Evolutionary conservation across 2,888 invertebrate genomes (phyloP).

Genomic region (Cantharis rufa): DNA sequence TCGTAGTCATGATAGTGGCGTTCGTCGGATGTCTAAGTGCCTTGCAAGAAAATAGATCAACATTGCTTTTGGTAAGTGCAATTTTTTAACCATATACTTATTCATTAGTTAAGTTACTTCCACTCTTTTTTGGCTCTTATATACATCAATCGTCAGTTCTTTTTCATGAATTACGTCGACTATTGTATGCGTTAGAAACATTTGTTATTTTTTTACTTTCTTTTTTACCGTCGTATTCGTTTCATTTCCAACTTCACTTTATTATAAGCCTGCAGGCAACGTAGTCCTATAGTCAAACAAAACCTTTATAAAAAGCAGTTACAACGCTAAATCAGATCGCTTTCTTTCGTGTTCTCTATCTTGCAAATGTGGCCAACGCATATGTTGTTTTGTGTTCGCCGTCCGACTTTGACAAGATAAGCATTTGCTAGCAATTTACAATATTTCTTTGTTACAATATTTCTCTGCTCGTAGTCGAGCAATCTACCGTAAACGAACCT

Average conservation of each 20-base stretch:
- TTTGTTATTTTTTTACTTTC: slow-evolving; percentile 1
- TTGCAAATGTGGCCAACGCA: slow-evolving; percentile 43
- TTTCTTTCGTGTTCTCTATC: slow-evolving; percentile 47
- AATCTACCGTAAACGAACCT: slow-evolving; percentile 33
- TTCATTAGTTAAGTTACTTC: background rate
- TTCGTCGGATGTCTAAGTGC: slow-evolving; percentile 85
- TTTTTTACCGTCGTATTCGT: background rate
- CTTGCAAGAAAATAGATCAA: slow-evolving; percentile 72
- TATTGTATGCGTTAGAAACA: background rate
- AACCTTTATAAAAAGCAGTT: slow-evolving; percentile 31
- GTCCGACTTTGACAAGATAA: slow-evolving; percentile 47
- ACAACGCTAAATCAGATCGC: slow-evolving; percentile 47
- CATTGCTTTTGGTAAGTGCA: slow-evolving; percentile 72
- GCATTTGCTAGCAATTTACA: slow-evolving; percentile 45
- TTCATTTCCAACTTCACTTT: slow-evolving; percentile 2
- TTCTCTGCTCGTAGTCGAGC: slow-evolving; percentile 30
- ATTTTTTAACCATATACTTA: background rate
- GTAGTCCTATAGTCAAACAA: slow-evolving; percentile 23
- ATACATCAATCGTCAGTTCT: background rate
- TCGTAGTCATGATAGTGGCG: slow-evolving; percentile 74
- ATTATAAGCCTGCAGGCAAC: slow-evolving; percentile 8
- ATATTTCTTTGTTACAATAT: slow-evolving; percentile 37
- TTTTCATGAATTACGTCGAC: background rate
- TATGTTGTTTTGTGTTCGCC: slow-evolving; percentile 44
- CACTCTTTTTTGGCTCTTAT: background rate